Base-by-base conservation (phyloP, 1,140 invertebrate species). In the Drosophila novamexicana region DNA sequence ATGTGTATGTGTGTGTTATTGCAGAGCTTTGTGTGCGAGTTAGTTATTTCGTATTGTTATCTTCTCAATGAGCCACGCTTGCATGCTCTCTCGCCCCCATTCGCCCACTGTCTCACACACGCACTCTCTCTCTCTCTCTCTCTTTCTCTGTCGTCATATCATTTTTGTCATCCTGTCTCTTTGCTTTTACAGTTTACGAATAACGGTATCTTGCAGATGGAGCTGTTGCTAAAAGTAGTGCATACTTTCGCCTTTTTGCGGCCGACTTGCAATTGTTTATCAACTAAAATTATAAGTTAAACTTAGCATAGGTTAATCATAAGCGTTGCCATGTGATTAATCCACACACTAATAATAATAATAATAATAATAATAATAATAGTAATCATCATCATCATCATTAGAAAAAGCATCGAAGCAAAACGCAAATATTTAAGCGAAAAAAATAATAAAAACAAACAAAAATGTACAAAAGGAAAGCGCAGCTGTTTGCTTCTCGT, bases 251-350 rank as follows among this genome's bases (percentile, higher is more conserved):
- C 63, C 63, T 67, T 64, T 44, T 83, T 76, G 76, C 79, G 77
- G 79, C 82, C 79, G 62, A 65, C 63, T 63, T 76, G 72, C 79
- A 88, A 77, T 77, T 56, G 72, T 79, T 79, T 76, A 70, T 74
- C 53, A 53, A 58, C 83, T 86, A 79, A 88, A 76, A 77, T 64
- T 86, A 86, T 79, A 86, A 83, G 44, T 88, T 86, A 88, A 79
- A 83, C 65, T 85, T 81, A 71, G 52, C 59, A 56, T 76, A 75
- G 68, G 45, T 86, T 76, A 79, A 76, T 79, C 58, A 73, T 82
- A 88, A 66, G 70, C 64, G 66, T 71, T 53, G 57, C 71, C 58
- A 59, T 40, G 62, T 53, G 58, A 69, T 40, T 54, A 37, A 63
- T 63, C 16, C 18, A 22, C 53, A 40, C 37, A 14, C 14, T 14